Evolutionary conservation across 1,140 invertebrate genomes (phyloP), one percentile per base, ranked within the genome.

Genomic region (Drosophila insularis): DNA sequence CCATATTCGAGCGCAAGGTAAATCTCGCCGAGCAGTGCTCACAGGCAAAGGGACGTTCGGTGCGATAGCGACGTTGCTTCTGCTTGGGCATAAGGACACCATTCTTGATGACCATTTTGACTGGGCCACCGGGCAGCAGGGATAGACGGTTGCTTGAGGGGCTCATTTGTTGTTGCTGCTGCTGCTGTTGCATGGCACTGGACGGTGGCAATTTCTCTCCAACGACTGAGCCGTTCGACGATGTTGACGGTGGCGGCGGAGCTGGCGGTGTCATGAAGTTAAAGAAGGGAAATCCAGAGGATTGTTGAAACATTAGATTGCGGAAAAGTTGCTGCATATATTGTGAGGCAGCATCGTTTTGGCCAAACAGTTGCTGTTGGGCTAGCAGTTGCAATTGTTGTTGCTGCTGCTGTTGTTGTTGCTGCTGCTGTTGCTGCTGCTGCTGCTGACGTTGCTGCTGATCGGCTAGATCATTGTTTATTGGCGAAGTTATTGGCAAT

Each of bases 1-100:
- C 97, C 97, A 98, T 98, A 82, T 98, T 98, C 6, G 97, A 98
- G 6, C 97, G 94, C 0, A 98, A 91, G 0, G 97, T 98, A 81
- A 98, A 98, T 55, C 96, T 94, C 0, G 97, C 97, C 0, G 96
- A 95, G 87, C 97, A 98, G 78, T 97, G 96, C 39, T 96, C 96
- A 91, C 97, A 98, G 1, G 95, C 95, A 84, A 98, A 98, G 0
- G 97, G 97, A 19, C 97, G 93, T 91, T 98, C 97, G n/a, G 97
- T 98, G 59, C 97, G 94, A 85, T 98, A 98, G 53, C 97, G 94
- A 31, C 97, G 92, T 90, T 98, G 97, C 85, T 98, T 98, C 70
- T 97, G 97, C 80, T 98, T 98, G 0, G 96, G 96, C 94, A 97
- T 97, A 0, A 97, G 91, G 1, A 97, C 95, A 0, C 97, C 97